Base-by-base conservation (phyloP, 2,113 vertebrate genomes). In the Pyrgilauda ruficollis region DNA sequence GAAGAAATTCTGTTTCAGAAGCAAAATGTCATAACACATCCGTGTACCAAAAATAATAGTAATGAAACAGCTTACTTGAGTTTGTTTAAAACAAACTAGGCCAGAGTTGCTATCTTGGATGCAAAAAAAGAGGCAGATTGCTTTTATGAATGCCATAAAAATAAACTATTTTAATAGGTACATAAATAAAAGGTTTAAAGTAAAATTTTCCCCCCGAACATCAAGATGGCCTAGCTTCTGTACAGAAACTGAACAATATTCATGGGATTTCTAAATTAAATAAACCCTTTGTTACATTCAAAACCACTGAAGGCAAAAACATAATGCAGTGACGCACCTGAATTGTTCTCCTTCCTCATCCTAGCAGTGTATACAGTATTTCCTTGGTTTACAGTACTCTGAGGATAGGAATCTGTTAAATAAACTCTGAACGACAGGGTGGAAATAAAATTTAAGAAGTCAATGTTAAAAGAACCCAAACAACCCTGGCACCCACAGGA, bases 111-210 rank as follows among this genome's bases (percentile, higher is more conserved):
- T 55, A 18, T 19, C 49, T 33, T 35, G 18, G 39, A 72, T 53
- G 56, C 39, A 94, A 75, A 63, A 86, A 84, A 85, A 95, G 77
- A 96, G 41, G 43, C 92, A 94, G 80, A 94, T 35, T 13, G 41
- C 84, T 84, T 95, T 93, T 97, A 84, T 53, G 78, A 96, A 87
- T 97, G 90, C 94, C 96, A 97, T 96, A 98, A 98, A 97, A 98
- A 97, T 97, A 98, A 96, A 96, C 96, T 96, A 97, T 96, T 98
- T 98, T 98, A 98, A 97, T 98, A 98, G 88, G 94, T 80, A 97
- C 46, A 98, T 98, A 98, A 98, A 98, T 98, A 98, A 97, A 94
- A 89, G 39, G 94, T 93, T 97, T 92, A 88, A 93, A 84, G 89
- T 95, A 93, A 75, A 91, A 49, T 77, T 93, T 81, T 1, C 4